Evolutionary conservation across 2,888 invertebrate genomes (phyloP).

Genomic region (Drosophila mulleri): DNA sequence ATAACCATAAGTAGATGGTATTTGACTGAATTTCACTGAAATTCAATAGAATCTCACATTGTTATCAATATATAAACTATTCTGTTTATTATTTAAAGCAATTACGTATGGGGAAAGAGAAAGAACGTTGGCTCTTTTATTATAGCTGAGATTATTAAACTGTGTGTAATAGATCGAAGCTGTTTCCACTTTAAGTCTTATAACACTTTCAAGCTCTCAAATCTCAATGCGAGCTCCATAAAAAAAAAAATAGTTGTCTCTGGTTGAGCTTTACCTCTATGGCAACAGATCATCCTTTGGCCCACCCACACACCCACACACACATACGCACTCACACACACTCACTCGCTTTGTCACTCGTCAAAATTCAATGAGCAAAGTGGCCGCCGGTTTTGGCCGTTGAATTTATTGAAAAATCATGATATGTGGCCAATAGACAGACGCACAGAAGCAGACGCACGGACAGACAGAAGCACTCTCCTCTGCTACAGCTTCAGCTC

Average conservation of each 20-base stretch:
- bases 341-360: conserved; percentile 32
- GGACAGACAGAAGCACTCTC: neutral
- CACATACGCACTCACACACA: conserved; percentile 6
- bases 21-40: too few relatives aligned
- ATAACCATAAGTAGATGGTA: too few relatives aligned
- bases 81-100: too few relatives aligned
- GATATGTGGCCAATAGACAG: conserved; percentile 68
- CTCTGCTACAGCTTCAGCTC: neutral
- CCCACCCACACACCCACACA: neutral
- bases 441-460: conserved; percentile 19
- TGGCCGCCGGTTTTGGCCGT: conserved; percentile 61
- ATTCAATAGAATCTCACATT: too few relatives aligned
- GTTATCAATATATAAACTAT: too few relatives aligned
- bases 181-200: too few relatives aligned
- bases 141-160: too few relatives aligned
- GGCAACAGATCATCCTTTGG: conserved; percentile 11
- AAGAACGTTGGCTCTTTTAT: too few relatives aligned
- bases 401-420: conserved; percentile 79
- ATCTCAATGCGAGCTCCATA: neutral
- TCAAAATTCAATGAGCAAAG: conserved; percentile 78
- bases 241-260: conserved; percentile 1
- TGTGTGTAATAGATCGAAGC: too few relatives aligned
- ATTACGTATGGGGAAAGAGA: too few relatives aligned
- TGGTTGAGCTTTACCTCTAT: conserved; percentile 4
- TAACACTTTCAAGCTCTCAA: neutral